Base-by-base conservation (phyloP, 2,797 vertebrate species). In the Pterois miles region DNA sequence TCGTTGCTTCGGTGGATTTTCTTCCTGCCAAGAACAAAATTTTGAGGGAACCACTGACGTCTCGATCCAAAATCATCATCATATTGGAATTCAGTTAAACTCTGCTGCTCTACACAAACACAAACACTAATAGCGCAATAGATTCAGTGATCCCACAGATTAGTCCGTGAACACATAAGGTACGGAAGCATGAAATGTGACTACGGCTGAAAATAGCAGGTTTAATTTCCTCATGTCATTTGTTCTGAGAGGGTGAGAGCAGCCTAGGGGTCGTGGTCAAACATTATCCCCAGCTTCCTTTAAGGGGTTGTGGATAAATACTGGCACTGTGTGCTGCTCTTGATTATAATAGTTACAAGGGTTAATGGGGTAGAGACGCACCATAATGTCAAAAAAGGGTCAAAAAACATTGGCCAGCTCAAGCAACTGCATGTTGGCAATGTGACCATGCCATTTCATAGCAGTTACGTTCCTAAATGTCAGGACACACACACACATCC, bases 211-310 rank as follows among this genome's bases (percentile, higher is more conserved):
- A 89, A 92, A 91, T 90, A 93, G 85, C 79, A 52, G 74, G 64
- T 91, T 93, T 92, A 80, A 92, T 92, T 92, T 92, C 88, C 90
- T 92, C 80, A 31, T 76, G 81, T 90, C 87, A 92, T 93, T 93
- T 91, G 88, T 93, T 89, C 90, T 77, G 82, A 64, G 53, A 78
- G 65, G 83, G 43, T 76, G 82, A 87, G 82, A 86, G 74, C 70
- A 76, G 85, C 74, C 78, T 22, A n/a, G 67, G 73, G 78, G 80
- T 74, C 34, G 20, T 66, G 76, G 81, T 88, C 89, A 91, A 91
- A 94, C 87, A 91, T 88, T 88, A 87, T 85, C 86, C 74, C 56
- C 52, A 43, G 33, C 53, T 87, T 87, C 64, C 62, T 90, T 71
- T 62, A 65, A 77, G 60, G 56, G 73, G 48, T 38, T 64, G 16